phyloP scores from a whole-genome alignment of 2,113 vertebrate species.

The Lepus timidus region DNA sequence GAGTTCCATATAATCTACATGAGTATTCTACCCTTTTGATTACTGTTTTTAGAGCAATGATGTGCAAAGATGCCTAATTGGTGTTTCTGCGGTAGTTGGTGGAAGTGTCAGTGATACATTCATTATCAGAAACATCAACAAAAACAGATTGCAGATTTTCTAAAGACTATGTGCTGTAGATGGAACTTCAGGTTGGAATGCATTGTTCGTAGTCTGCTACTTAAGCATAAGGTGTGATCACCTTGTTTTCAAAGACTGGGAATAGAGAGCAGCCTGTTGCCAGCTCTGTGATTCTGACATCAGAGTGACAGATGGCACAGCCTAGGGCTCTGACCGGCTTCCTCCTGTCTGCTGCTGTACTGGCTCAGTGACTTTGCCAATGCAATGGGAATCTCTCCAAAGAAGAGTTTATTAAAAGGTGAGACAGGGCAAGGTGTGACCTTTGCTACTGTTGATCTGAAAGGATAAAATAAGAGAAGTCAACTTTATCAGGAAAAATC shows the following conservation, averaged over 20 bases:
- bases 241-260: neutral
- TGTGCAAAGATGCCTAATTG: neutral
- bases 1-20: neutral
- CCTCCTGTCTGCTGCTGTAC: slow-evolving; percentile 20
- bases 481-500: neutral
- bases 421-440: neutral
- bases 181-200: neutral
- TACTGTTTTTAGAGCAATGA: neutral
- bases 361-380: neutral
- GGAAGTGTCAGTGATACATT: neutral
- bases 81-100: neutral
- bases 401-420: neutral
- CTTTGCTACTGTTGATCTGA: neutral
- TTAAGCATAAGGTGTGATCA: neutral
- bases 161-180: neutral
- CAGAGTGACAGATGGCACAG: neutral
- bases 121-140: neutral
- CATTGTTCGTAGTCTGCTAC: neutral
- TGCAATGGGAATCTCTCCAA: slow-evolving; percentile 3
- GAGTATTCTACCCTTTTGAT: neutral
- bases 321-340: neutral
- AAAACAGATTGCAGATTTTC: neutral
- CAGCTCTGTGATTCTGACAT: neutral
- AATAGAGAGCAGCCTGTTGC: neutral
- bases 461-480: neutral